A percentile compares a stretch with the other conserved stretches of the same genome.
Evolutionary conservation across 2,113 vertebrate species (phyloP).

Genomic region (Murina feae): DNA sequence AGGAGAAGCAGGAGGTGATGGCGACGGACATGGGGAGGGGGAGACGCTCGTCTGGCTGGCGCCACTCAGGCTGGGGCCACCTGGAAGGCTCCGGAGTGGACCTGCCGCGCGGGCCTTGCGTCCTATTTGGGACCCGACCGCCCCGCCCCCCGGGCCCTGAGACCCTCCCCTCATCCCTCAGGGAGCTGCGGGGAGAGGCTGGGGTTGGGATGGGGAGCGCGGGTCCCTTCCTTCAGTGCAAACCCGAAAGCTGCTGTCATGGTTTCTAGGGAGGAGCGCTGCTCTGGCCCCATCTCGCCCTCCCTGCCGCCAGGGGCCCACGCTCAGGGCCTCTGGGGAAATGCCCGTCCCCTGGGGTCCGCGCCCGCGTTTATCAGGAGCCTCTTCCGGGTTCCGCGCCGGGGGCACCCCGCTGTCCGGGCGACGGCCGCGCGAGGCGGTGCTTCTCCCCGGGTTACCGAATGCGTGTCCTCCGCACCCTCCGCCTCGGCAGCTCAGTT

Average conservation of each 20-base stretch:
- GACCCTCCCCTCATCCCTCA: background rate
- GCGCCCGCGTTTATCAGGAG: background rate
- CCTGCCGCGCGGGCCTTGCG: background rate
- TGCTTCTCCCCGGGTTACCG: too few relatives aligned
- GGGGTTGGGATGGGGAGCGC: background rate
- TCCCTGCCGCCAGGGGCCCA: rapidly evolving
- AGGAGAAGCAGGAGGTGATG: constrained; percentile 43
- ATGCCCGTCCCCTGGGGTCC: background rate
- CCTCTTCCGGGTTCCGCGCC: background rate
- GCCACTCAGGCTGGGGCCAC: background rate
- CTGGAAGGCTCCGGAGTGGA: background rate
- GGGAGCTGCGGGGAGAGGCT: rapidly evolving
- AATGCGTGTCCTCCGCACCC: too few relatives aligned
- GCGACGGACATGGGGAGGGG: background rate
- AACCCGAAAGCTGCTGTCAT: background rate
- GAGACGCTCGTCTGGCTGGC: background rate
- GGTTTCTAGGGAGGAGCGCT: background rate
- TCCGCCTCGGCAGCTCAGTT: background rate
- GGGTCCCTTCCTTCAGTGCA: too few relatives aligned
- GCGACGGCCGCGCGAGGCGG: too few relatives aligned
- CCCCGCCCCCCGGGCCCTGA: too few relatives aligned
- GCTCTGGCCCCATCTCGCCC: rapidly evolving
- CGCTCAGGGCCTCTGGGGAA: background rate
- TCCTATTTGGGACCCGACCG: background rate
- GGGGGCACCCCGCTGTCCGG: rapidly evolving